Evolutionary conservation across 2,888 invertebrate species (phyloP), one percentile per base, ranked within the genome.

Genomic region (Notodromas monacha): DNA sequence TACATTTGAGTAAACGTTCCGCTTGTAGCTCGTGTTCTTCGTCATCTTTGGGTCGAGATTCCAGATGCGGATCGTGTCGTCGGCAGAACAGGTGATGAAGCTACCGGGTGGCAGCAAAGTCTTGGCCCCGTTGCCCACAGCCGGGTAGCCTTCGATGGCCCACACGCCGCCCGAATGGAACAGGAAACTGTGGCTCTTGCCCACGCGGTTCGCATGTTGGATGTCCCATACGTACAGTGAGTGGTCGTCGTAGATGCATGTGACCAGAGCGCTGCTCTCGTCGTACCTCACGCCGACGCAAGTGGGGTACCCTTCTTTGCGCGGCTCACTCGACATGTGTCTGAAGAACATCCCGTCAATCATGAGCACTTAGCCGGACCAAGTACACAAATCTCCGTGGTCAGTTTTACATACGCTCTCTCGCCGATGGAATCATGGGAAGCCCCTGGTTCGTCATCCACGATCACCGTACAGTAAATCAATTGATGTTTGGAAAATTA

Each of bases 91-190:
- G 1, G 92, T 86, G 33, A 92, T 59, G 52, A 92, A 89, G 34
- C 73, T 68, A 28, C 74, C 77, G 8, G 66, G 56, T 1, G 81
- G 74, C 40, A 77, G 56, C 10, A 12, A n/a, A 8, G 11, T 13
- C 34, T 15, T n/a, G 30, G 26, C n/a, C 4, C 28, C 31, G 12
- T 13, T 12, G n/a, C 16, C 31, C 10, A 33, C 28, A 10, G 28
- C 26, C 8, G 42, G 43, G 46, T 61, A 61, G 57, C 79, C 76
- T 53, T 92, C 89, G 37, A 92, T 67, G 35, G 81, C 84, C 84
- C 89, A 92, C 39, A 92, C 81, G 50, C 86, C 81, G 8, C 84
- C 81, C 31, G 84, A 81, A 54, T 96, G 92, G 53, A 70, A 89
- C 14, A 92, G 58, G 43, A 76, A 84, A 12, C 86, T 86, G 51